phyloP scores from a whole-genome alignment of 2,888 invertebrate species.

The Trachelus iudaicus region DNA sequence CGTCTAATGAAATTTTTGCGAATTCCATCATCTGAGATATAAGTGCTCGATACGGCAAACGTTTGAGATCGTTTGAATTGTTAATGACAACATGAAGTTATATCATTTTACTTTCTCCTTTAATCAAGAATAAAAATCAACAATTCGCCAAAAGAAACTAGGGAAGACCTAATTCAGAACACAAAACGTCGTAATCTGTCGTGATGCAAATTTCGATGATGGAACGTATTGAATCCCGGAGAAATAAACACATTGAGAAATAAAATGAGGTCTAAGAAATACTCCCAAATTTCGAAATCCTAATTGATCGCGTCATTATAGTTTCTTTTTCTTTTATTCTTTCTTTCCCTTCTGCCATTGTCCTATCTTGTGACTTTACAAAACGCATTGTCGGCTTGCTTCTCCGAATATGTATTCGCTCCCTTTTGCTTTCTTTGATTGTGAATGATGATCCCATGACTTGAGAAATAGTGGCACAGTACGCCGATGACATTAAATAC shows the following conservation, averaged over 20 bases:
- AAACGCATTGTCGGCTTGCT: neutral
- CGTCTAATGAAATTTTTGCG: neutral
- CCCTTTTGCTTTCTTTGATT: conserved; percentile 11
- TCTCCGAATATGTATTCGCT: neutral
- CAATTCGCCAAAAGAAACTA: neutral
- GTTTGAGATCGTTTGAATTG: neutral
- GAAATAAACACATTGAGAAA: neutral
- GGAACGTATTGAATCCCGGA: neutral
- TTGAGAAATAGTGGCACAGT: conserved; percentile 18
- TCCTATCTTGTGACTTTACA: neutral
- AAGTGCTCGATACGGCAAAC: neutral
- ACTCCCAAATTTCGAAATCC: neutral
- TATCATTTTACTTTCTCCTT: neutral
- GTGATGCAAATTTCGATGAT: neutral
- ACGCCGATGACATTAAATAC: conserved; percentile 36
- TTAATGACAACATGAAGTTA: neutral
- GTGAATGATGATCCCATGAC: conserved; percentile 40
- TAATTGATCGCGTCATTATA: neutral
- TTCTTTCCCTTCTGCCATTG: neutral
- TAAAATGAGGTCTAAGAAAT: neutral
- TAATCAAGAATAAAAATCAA: neutral
- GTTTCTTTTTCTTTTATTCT: neutral
- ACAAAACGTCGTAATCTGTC: neutral
- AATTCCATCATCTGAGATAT: neutral
- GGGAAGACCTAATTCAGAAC: neutral